Evolutionary conservation across 2,797 vertebrate species (phyloP).

Genomic region (Gymnoscopelus microlampas): DNA sequence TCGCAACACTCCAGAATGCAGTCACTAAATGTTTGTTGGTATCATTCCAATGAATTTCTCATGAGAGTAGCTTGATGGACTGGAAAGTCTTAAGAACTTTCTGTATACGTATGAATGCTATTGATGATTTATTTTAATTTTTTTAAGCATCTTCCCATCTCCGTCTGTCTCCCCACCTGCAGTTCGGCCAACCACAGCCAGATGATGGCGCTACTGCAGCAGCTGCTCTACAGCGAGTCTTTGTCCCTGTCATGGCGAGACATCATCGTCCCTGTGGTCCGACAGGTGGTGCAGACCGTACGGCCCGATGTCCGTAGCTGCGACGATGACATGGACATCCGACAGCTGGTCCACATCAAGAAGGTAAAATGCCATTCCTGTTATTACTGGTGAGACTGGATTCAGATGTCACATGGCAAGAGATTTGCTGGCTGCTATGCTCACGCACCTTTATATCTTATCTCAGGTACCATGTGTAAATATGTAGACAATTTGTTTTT

Average conservation of each 20-base stretch:
- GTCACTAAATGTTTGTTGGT: too few relatives aligned
- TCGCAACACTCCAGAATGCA: too few relatives aligned
- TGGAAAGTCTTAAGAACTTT: too few relatives aligned
- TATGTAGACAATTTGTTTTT: too few relatives aligned
- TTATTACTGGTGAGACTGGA: too few relatives aligned
- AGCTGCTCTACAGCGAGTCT: constrained; percentile 93
- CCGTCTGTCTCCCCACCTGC: neutral
- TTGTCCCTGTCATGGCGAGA: constrained; percentile 96
- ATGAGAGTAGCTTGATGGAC: too few relatives aligned
- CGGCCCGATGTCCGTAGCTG: constrained; percentile 93
- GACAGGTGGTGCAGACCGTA: constrained; percentile 97
- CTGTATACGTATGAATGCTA: too few relatives aligned
- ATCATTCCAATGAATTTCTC: too few relatives aligned
- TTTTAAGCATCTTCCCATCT: neutral
- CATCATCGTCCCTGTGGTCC: constrained; percentile 94
- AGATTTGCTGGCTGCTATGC: too few relatives aligned
- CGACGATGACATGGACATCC: constrained; percentile 99
- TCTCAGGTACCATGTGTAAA: too few relatives aligned
- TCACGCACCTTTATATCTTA: too few relatives aligned
- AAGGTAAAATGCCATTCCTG: constrained; percentile 80
- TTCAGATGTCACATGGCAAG: too few relatives aligned
- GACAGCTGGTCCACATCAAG: constrained; percentile 97
- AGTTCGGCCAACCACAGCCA: constrained; percentile 99
- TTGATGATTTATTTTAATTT: neutral
- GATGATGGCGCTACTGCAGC: constrained; percentile 98